Evolutionary conservation across 30 jellyfish, hydroid and myxozoan genomes (phyloP).

Genomic region (Chrysaora quinquecirrha): DNA sequence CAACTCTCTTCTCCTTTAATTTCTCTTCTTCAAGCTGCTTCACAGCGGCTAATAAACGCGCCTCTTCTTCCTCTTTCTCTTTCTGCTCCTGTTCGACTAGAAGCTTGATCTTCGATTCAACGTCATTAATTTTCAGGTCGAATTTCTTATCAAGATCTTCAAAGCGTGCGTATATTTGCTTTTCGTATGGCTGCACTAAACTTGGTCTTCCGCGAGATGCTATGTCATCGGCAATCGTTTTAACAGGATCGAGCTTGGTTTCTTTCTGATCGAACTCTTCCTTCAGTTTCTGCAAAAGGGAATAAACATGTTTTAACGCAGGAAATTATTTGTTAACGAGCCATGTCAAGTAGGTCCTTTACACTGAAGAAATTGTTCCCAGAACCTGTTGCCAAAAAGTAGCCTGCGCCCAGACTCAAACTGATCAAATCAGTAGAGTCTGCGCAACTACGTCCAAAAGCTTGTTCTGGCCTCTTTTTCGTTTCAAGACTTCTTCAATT

Average conservation of each 20-base stretch:
- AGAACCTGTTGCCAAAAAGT: too few species aligned
- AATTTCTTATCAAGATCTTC: constrained; percentile 80
- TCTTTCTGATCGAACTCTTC: constrained; percentile 76
- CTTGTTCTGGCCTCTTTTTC: too few species aligned
- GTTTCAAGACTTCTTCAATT: too few species aligned
- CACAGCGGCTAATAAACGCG: constrained; percentile 50
- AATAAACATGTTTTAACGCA: too few species aligned
- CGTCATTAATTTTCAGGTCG: constrained; percentile 30
- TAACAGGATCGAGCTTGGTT: constrained; percentile 74
- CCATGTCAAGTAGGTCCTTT: too few species aligned
- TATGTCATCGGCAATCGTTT: constrained; percentile 90
- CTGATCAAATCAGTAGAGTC: too few species aligned
- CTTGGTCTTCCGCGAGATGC: constrained; percentile 82
- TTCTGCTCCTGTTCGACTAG: constrained; percentile 51
- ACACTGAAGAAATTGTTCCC: too few species aligned
- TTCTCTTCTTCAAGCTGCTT: constrained; percentile 55
- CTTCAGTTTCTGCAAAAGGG: constrained; percentile 78
- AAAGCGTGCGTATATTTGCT: constrained; percentile 79
- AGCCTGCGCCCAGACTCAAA: too few species aligned
- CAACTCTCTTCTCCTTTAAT: constrained; percentile 28
- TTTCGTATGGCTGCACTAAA: constrained; percentile 84
- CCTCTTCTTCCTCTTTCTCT: constrained; percentile 72
- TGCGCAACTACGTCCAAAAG: too few species aligned
- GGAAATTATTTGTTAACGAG: not conserved
- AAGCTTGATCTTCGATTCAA: constrained; percentile 44